These are phyloP conservation scores for Acheta domesticus DNA, from an alignment of 2,888 invertebrate species.

Conservation along the genomic window DNA sequence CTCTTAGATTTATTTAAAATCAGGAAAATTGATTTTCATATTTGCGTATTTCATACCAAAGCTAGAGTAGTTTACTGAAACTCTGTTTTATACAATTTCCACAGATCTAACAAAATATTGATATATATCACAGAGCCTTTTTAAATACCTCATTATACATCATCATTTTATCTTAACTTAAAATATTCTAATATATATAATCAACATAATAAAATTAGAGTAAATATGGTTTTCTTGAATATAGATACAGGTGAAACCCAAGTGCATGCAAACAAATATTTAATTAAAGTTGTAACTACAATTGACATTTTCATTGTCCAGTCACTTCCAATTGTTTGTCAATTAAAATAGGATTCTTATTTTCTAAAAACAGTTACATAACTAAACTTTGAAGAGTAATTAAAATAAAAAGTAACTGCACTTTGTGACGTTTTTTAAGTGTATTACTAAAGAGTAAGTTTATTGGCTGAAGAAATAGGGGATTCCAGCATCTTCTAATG, in stretches of 20 bases:
- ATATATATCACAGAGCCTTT: constrained; percentile 18
- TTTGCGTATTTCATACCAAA: too few relatives aligned
- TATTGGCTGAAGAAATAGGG: too few relatives aligned
- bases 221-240: constrained; percentile 2
- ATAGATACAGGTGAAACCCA: not conserved
- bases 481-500: too few relatives aligned
- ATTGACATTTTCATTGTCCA: constrained; percentile 1
- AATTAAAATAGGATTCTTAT: not conserved
- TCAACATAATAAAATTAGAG: constrained; percentile 5
- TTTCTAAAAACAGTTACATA: too few relatives aligned
- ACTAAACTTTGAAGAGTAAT: too few relatives aligned
- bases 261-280: not conserved
- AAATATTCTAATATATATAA: not conserved
- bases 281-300: constrained; percentile 18
- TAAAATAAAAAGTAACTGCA: too few relatives aligned
- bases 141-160: not conserved
- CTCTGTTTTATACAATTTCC: not conserved
- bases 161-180: not conserved
- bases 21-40: too few relatives aligned
- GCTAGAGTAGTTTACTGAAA: not conserved
- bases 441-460: too few relatives aligned
- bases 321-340: not conserved
- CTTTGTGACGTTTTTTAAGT: too few relatives aligned
- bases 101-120: constrained; percentile 9
- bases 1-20: too few relatives aligned